Percentiles rank a stretch among this genome's conserved stretches.
Evolutionary conservation across 2,113 vertebrate genomes (phyloP).

Genomic region (Romanogobio albipinnatus): DNA sequence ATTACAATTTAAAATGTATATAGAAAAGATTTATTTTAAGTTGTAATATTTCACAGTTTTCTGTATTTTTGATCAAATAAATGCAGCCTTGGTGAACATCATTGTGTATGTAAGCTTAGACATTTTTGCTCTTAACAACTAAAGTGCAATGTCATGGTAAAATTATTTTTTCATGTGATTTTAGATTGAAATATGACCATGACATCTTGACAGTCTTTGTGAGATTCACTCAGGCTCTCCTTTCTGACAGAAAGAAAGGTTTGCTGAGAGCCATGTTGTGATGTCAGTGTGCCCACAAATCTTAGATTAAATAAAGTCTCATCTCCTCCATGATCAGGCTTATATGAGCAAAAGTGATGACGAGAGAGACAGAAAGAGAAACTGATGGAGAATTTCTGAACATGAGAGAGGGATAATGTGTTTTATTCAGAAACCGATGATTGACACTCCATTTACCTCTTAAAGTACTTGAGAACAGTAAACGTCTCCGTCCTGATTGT

Average conservation of each 20-base stretch:
- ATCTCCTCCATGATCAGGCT: conserved; percentile 28
- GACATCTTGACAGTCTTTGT: neutral
- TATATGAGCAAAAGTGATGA: conserved; percentile 30
- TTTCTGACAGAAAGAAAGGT: neutral
- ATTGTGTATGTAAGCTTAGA: no score
- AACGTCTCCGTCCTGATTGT: conserved; percentile 24
- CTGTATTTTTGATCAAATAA: no score
- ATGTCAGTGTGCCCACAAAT: neutral
- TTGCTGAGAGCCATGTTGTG: neutral
- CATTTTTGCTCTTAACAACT: no score
- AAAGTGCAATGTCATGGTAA: no score
- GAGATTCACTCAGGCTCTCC: neutral
- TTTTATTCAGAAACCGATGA: conserved; percentile 50
- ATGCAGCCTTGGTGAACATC: no score
- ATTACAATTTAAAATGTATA: no score
- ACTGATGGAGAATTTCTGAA: conserved; percentile 31
- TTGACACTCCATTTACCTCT: conserved; percentile 52
- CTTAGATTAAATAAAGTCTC: conserved; percentile 1
- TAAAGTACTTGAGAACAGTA: conserved; percentile 33
- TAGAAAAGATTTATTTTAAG: no score
- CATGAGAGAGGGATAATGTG: conserved; percentile 36
- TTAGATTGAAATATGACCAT: neutral
- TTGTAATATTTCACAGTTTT: no score
- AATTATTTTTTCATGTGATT: neutral
- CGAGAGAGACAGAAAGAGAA: conserved; percentile 36